Evolutionary conservation across 2,888 invertebrate genomes (phyloP).

Genomic region (Auanema freiburgensis): DNA sequence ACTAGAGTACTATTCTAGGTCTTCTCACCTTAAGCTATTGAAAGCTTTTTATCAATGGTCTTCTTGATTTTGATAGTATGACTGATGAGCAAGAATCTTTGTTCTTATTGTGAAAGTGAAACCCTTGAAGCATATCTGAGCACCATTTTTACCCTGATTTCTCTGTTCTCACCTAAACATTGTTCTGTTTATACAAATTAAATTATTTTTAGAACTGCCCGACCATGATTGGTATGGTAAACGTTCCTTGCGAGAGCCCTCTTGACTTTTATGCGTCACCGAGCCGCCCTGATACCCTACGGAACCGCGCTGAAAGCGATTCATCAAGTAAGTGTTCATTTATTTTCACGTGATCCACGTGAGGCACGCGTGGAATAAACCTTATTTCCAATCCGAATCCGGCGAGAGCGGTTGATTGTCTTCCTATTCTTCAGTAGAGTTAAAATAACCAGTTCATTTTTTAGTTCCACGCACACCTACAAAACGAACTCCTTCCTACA

Average conservation of each 20-base stretch:
- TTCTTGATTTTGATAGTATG: too few relatives aligned
- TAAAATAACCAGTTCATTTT: too few relatives aligned
- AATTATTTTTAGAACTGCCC: too few relatives aligned
- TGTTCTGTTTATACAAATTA: too few relatives aligned
- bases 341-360: neutral
- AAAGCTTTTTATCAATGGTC: too few relatives aligned
- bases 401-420: neutral
- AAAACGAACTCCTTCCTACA: constrained; percentile 34
- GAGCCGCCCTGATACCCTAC: constrained; percentile 26
- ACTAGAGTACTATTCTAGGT: too few relatives aligned
- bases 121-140: too few relatives aligned
- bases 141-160: too few relatives aligned
- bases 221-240: constrained; percentile 58
- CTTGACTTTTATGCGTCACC: constrained; percentile 55
- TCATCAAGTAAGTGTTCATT: constrained; percentile 10
- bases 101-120: too few relatives aligned
- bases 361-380: neutral
- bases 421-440: neutral
- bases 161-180: too few relatives aligned
- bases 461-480: constrained; percentile 16
- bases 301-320: constrained; percentile 26
- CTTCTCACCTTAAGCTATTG: too few relatives aligned
- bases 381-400: neutral
- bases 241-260: constrained; percentile 56
- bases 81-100: too few relatives aligned